Evolutionary conservation across 2,888 invertebrate species (phyloP).

Genomic region (Tupiocoris notatus): DNA sequence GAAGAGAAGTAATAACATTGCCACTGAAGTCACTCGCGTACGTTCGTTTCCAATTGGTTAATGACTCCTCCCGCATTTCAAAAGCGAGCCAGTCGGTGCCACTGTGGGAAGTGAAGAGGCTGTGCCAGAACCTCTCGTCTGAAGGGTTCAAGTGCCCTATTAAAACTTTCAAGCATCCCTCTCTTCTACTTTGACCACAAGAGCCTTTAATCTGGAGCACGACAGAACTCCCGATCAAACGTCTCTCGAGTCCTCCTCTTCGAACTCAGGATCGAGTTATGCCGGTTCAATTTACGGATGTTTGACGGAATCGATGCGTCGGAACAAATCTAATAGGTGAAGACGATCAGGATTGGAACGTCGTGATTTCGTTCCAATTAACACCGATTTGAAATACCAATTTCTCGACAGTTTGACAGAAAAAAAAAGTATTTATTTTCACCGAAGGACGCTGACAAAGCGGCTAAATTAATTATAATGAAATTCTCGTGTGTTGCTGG

Average conservation of each 20-base stretch:
- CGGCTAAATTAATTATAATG: too few relatives aligned
- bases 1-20: neutral
- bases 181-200: conserved; percentile 1
- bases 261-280: neutral
- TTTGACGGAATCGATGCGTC: too few relatives aligned
- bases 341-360: too few relatives aligned
- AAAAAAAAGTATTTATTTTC: too few relatives aligned
- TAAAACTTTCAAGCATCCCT: conserved; percentile 7
- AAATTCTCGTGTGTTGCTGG: too few relatives aligned
- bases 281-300: neutral
- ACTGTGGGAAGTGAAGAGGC: neutral
- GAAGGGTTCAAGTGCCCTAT: conserved; percentile 9
- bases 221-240: neutral
- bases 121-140: neutral
- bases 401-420: too few relatives aligned
- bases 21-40: neutral
- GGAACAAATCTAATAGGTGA: too few relatives aligned
- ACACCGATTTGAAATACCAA: too few relatives aligned
- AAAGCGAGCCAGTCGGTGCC: too few relatives aligned
- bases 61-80: neutral
- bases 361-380: too few relatives aligned
- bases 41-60: neutral
- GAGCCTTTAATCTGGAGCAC: neutral
- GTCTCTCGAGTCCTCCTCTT: neutral
- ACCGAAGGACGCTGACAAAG: too few relatives aligned